Conservation (phyloP, 2,888 invertebrate species). For the Cheilosia vernalis region DNA sequence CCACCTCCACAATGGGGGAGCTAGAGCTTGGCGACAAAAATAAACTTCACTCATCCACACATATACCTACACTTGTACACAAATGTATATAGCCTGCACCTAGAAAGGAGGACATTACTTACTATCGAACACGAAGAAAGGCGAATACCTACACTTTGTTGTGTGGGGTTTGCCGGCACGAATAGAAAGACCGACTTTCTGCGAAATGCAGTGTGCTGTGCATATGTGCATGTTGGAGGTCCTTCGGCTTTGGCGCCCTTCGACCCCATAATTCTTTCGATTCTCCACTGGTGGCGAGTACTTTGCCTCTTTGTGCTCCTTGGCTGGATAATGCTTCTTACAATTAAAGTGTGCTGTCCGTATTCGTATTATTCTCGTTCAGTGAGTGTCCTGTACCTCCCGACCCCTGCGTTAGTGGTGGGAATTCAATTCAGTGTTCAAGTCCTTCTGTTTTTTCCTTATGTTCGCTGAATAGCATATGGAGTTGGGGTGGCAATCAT, state of each 20-base stretch:
- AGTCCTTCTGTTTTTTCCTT: slow-evolving; percentile 48
- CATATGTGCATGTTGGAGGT: slow-evolving; percentile 41
- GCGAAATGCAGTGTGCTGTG: slow-evolving; percentile 30
- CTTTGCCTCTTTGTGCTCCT: slow-evolving; percentile 2
- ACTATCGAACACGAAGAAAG: slow-evolving; percentile 63
- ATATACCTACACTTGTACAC: neutral
- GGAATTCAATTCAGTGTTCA: slow-evolving; percentile 39
- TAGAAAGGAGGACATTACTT: slow-evolving; percentile 56
- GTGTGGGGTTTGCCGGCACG: slow-evolving; percentile 39
- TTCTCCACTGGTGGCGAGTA: slow-evolving; percentile 20
- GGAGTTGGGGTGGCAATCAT: slow-evolving; percentile 16
- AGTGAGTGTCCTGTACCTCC: slow-evolving; percentile 29
- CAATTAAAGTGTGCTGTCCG: slow-evolving; percentile 65
- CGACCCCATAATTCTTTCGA: slow-evolving; percentile 65
- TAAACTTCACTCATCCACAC: slow-evolving; percentile 34
- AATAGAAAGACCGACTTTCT: slow-evolving; percentile 44
- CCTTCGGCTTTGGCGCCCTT: slow-evolving; percentile 61
- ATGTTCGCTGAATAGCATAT: slow-evolving; percentile 41
- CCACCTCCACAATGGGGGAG: slow-evolving; percentile 40
- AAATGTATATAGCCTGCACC: slow-evolving; percentile 22
- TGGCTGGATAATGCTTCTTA: slow-evolving; percentile 52
- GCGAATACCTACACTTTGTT: slow-evolving; percentile 24
- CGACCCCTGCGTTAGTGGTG: neutral
- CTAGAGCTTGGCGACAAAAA: slow-evolving; percentile 58
- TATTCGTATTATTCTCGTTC: slow-evolving; percentile 45